phyloP scores from a whole-genome alignment of 2,797 vertebrate species.

The Simalia tracyae region DNA sequence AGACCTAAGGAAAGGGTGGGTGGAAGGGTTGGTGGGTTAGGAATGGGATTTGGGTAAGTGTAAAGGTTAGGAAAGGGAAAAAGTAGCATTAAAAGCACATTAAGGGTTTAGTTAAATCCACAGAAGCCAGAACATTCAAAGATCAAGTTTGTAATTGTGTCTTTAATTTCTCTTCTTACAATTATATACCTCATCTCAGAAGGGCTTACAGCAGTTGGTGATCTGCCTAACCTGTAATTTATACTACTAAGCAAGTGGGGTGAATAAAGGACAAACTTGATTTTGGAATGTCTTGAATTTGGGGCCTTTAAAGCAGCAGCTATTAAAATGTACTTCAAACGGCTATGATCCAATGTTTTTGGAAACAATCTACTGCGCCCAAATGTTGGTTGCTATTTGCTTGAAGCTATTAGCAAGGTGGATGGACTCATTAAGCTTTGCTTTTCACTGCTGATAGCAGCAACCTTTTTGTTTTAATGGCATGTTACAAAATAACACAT shows the following conservation, averaged over 20 bases:
- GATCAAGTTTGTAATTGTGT: slow-evolving; percentile 21
- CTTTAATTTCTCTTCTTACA: slow-evolving; percentile 19
- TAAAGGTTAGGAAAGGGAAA: too few relatives aligned
- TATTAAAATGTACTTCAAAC: slow-evolving; percentile 15
- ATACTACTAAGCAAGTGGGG: background rate
- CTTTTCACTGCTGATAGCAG: slow-evolving; percentile 24
- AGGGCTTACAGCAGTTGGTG: background rate
- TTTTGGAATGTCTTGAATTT: slow-evolving; percentile 27
- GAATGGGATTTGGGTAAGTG: too few relatives aligned
- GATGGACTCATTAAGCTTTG: slow-evolving; percentile 34
- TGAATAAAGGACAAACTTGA: slow-evolving; percentile 5
- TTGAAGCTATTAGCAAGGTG: slow-evolving; percentile 18
- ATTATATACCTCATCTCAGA: slow-evolving; percentile 12
- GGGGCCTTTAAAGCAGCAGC: slow-evolving; percentile 24
- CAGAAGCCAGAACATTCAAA: slow-evolving; percentile 18
- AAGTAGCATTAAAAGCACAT: slow-evolving; percentile 19
- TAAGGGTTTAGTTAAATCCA: slow-evolving; percentile 23
- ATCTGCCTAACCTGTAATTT: slow-evolving; percentile 16
- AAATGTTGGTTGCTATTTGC: slow-evolving; percentile 34
- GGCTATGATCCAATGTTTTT: slow-evolving; percentile 20
- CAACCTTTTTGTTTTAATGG: slow-evolving; percentile 37
- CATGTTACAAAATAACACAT: slow-evolving; percentile 46
- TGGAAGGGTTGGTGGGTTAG: too few relatives aligned
- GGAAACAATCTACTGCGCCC: slow-evolving; percentile 23
- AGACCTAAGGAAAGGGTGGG: too few relatives aligned